A percentile compares a stretch with the other conserved stretches of the same genome.
Evolutionary conservation across 2,797 vertebrate genomes (phyloP).

Genomic region (Pangasius mekongensis): DNA sequence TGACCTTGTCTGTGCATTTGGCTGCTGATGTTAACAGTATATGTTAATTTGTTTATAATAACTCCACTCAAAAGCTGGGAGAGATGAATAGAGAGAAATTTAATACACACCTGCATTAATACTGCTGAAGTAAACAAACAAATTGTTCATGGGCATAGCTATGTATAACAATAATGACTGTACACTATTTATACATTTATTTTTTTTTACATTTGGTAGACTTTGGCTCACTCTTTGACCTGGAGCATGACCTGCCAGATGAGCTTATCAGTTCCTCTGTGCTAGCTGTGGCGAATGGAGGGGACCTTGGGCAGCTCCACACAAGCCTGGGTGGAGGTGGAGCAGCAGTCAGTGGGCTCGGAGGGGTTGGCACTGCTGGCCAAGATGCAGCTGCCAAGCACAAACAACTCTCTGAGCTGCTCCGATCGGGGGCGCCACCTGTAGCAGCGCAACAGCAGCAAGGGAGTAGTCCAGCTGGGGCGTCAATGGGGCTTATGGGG

Average conservation of each 20-base stretch:
- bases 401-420: constrained; percentile 96
- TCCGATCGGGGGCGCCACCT: constrained; percentile 78
- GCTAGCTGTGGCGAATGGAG: constrained; percentile 88
- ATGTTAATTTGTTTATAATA: neutral
- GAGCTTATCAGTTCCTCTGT: constrained; percentile 95
- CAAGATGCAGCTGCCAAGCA: constrained; percentile 98
- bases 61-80: neutral
- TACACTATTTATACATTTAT: neutral
- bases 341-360: constrained; percentile 66
- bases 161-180: neutral
- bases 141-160: neutral
- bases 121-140: neutral
- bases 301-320: constrained; percentile 92
- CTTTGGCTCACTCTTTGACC: constrained; percentile 93
- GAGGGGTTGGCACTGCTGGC: constrained; percentile 64
- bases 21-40: neutral
- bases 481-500: constrained; percentile 82
- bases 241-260: constrained; percentile 97
- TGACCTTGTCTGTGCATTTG: constrained; percentile 17
- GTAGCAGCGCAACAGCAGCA: constrained; percentile 75
- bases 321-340: constrained; percentile 80
- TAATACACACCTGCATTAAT: neutral
- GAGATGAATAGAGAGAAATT: neutral
- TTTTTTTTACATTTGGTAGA: constrained; percentile 72
- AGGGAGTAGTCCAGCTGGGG: constrained; percentile 72